Base-by-base conservation (phyloP, 2,797 vertebrate genomes). In the Petrocephalus sullivani region DNA sequence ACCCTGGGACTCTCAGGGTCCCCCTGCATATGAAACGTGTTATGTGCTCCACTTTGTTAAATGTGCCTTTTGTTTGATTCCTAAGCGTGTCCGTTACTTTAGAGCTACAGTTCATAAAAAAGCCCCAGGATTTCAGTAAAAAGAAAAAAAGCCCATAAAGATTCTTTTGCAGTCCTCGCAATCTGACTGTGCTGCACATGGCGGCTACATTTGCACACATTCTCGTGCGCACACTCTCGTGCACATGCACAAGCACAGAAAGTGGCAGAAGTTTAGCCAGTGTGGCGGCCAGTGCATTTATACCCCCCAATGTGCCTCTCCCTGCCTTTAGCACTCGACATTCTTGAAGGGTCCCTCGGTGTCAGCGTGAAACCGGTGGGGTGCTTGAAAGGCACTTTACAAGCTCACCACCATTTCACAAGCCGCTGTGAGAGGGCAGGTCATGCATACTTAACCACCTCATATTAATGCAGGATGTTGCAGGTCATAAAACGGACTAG, bases 391-490 rank as follows among this genome's bases (percentile, higher is more conserved):
- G 53, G 57, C 89, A 89, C 89, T 1, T 81, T 89, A 46, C 87
- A 89, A 92, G 93, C 92, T 94, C 93, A 92, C 89, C 60, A 87
- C 89, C 88, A 89, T 94, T 95, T 93, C 92, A 92, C 92, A 91
- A 91, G 91, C 90, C 89, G 91, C 92, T 93, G 94, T 88, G 89
- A 93, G 89, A 90, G 92, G 90, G 89, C 90, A 90, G 91, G 90
- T 93, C 93, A 92, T 92, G 90, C 93, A 92, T 92, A 90, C 92
- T 94, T 93, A 91, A 93, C 90, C 90, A 88, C 89, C 93, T 91
- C 91, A 92, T 95, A 95, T 95, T 95, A 92, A 87, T 92, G 89
- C 94, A 95, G 94, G 94, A 94, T 95, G 93, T 95, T 93, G 93
- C 92, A 94, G 92, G 93, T 94, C 93, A 91, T 95, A 94, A 95